Percentiles rank a stretch among this genome's conserved stretches.
Evolutionary conservation across 2,888 invertebrate genomes (phyloP).

Genomic region (Amphipoea lucens): DNA sequence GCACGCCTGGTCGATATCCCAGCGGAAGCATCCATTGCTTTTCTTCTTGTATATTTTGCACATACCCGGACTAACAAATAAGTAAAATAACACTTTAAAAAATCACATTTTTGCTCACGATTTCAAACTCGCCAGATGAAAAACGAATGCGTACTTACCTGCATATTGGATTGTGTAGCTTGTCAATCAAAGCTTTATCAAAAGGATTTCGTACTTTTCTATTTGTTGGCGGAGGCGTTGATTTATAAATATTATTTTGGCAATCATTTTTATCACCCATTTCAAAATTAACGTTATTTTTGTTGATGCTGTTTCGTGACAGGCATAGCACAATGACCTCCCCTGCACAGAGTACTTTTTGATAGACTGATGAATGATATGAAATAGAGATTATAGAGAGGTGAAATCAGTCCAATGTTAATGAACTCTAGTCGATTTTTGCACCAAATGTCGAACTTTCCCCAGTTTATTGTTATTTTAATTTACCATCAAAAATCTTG

Average conservation of each 20-base stretch:
- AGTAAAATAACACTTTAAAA: neutral
- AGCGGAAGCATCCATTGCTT: constrained; percentile 83
- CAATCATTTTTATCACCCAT: constrained; percentile 85
- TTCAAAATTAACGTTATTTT: constrained; percentile 83
- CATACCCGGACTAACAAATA: constrained; percentile 84
- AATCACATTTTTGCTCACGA: neutral
- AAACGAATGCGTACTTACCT: constrained; percentile 85
- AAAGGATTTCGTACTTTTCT: constrained; percentile 92
- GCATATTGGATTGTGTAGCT: constrained; percentile 92
- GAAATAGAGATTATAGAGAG: constrained; percentile 13
- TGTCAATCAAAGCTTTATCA: constrained; percentile 91
- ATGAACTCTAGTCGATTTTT: neutral
- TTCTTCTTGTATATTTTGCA: constrained; percentile 88
- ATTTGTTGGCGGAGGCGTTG: constrained; percentile 83
- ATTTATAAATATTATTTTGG: constrained; percentile 78
- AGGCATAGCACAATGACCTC: constrained; percentile 66
- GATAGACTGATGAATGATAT: neutral
- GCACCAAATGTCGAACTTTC: neutral
- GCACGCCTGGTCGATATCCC: constrained; percentile 93
- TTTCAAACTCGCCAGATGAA: constrained; percentile 1
- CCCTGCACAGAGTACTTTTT: neutral
- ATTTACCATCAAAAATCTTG: too few species aligned
- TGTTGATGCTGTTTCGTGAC: constrained; percentile 57
- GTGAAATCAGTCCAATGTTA: neutral
- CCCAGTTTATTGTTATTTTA: too few species aligned